A percentile compares a stretch with the other conserved stretches of the same genome.
Conservation (phyloP, 2,113 vertebrate genomes). For the Apeltes quadracus region DNA sequence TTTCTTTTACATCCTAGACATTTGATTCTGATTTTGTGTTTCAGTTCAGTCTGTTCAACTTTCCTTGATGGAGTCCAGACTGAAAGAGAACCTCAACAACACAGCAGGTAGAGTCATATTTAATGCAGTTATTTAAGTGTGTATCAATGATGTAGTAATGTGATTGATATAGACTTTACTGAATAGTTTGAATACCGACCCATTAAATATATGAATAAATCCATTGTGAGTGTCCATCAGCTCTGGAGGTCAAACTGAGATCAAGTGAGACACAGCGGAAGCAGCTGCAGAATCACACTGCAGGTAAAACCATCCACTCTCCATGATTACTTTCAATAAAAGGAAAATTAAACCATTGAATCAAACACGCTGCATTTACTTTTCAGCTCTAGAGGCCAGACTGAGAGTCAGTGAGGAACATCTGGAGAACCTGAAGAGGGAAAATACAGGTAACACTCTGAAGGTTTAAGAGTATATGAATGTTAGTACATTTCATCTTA, state of each 20-base stretch:
- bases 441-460: conserved; percentile 29
- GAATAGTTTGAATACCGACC: too few relatives aligned
- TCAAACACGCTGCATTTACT: neutral
- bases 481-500: neutral
- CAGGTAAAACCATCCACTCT: neutral
- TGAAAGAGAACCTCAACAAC: too few relatives aligned
- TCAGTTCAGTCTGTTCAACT: too few relatives aligned
- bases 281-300: neutral
- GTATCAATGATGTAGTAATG: too few relatives aligned
- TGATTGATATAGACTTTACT: too few relatives aligned
- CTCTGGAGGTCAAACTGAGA: conserved; percentile 23
- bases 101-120: too few relatives aligned
- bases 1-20: too few relatives aligned
- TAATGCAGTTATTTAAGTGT: too few relatives aligned
- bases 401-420: conserved; percentile 17
- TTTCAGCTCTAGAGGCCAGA: conserved; percentile 13
- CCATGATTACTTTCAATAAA: neutral
- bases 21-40: too few relatives aligned
- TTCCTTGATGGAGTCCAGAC: too few relatives aligned
- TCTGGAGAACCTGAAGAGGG: conserved; percentile 22
- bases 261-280: conserved; percentile 27
- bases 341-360: neutral
- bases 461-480: neutral
- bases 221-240: conserved; percentile 6
- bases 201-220: too few relatives aligned